Base-by-base conservation (phyloP, 2,888 invertebrate species). In the Crioceris asparagi region DNA sequence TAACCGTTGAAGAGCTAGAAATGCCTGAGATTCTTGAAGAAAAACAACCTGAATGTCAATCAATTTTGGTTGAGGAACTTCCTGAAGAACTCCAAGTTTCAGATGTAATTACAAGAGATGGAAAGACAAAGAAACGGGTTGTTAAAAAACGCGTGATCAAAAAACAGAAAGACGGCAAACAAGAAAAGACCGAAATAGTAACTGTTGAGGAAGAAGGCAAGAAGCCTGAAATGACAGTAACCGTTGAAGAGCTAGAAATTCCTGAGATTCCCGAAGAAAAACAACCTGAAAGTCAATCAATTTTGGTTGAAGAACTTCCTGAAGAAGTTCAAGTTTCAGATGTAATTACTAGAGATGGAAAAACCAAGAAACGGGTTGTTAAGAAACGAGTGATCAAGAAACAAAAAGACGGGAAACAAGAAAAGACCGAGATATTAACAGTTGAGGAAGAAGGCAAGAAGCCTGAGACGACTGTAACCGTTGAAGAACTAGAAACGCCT, bases 111-210 rank as follows among this genome's bases (percentile, higher is more conserved):
- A 4, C 17, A 47, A 46, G 49, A n/a, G 43, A 50, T 34, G 47
- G 51, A 32, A 55, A 56, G 6, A 48, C 54, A 19, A 45, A 44
- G 32, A 50, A 48, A 32, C 52, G 48, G 32, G 58, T 59, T 18
- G 56, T 60, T 10, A 67, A 63, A 35, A 67, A 61, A 34, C 57
- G 60, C 5, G 63, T 62, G 31, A 56, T 66, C 1, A 66, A 63
- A 36, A 65, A 64, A 32, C 62, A 57, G n/a, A 56, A 53, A 17
- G 63, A 60, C 3, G 53, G 52, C 5, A 56, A 56, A 30, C 41
- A 63, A 23, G 54, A 61, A 50, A 50, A 54, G 0, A 59, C 63
- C 25, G 60, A 65, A 53, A 63, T 62, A 40, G 49, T 50, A 23
- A 52, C 48, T 31, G 45, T 54, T 29, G 43, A 52, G 43, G 45